phyloP scores from a whole-genome alignment of 2,113 vertebrate genomes.

The Anthoscopus minutus region DNA sequence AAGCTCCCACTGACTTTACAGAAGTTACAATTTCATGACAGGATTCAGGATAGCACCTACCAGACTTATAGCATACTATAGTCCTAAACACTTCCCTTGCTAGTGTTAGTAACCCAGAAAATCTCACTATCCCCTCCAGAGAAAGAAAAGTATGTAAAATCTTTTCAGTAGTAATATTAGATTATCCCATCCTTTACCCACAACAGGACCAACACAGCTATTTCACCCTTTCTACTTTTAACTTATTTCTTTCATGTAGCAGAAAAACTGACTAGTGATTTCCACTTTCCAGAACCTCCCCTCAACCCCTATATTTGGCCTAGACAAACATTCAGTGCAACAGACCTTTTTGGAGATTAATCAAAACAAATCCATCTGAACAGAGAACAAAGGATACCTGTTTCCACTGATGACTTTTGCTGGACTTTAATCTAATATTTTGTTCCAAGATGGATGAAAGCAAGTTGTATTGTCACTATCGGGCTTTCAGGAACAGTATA shows the following conservation, averaged over 20 bases:
- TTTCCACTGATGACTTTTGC: neutral
- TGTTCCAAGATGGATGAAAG: neutral
- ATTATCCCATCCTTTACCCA: neutral
- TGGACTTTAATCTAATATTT: neutral
- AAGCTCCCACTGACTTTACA: neutral
- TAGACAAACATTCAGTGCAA: neutral
- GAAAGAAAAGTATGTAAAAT: neutral
- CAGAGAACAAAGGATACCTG: neutral
- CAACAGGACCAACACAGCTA: neutral
- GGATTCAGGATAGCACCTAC: neutral
- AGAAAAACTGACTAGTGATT: neutral
- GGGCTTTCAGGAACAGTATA: neutral
- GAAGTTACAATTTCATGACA: neutral
- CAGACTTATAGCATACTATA: neutral
- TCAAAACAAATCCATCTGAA: neutral
- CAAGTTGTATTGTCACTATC: neutral
- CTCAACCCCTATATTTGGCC: rapidly evolving
- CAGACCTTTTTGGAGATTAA: neutral
- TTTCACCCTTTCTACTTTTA: neutral
- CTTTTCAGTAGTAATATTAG: neutral
- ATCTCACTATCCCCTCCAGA: neutral
- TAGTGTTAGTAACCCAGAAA: neutral
- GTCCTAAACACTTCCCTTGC: neutral
- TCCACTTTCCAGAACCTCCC: neutral
- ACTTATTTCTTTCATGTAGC: neutral